A percentile compares a stretch with the other conserved stretches of the same genome.
These are phyloP conservation scores for Megaleporinus macrocephalus DNA, from an alignment of 2,113 vertebrate genomes.

Conservation along the genomic window DNA sequence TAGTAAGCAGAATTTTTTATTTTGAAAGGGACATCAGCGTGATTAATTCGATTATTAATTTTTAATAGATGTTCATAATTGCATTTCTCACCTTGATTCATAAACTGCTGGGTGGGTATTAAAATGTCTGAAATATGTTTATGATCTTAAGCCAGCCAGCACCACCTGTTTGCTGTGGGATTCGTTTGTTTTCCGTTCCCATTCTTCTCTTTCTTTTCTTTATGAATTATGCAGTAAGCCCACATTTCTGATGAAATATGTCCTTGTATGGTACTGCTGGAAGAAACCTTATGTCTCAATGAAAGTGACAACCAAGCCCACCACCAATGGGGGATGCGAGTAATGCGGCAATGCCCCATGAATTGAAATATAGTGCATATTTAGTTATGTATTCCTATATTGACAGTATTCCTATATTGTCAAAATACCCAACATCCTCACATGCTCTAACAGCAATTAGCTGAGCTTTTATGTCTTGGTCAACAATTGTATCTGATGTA, in stretches of 20 bases:
- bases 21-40: slow-evolving; percentile 1
- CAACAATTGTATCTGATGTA: too few species aligned
- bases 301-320: neutral
- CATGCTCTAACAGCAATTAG: neutral
- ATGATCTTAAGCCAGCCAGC: neutral
- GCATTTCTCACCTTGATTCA: neutral
- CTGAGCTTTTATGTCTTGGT: neutral
- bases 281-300: neutral
- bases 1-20: neutral
- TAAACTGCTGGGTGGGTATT: neutral
- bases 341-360: too few species aligned
- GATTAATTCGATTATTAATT: neutral
- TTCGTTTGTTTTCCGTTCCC: neutral
- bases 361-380: too few species aligned
- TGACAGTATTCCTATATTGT: too few species aligned
- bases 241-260: neutral
- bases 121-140: neutral
- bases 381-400: neutral
- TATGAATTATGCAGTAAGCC: neutral
- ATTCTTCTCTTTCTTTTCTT: neutral
- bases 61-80: slow-evolving; percentile 9
- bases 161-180: neutral
- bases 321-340: too few species aligned
- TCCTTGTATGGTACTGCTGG: neutral
- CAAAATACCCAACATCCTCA: neutral